Percentiles rank a stretch among this genome's conserved stretches.
phyloP scores from a whole-genome alignment of 2,797 vertebrate genomes.

The Spea hammondii region DNA sequence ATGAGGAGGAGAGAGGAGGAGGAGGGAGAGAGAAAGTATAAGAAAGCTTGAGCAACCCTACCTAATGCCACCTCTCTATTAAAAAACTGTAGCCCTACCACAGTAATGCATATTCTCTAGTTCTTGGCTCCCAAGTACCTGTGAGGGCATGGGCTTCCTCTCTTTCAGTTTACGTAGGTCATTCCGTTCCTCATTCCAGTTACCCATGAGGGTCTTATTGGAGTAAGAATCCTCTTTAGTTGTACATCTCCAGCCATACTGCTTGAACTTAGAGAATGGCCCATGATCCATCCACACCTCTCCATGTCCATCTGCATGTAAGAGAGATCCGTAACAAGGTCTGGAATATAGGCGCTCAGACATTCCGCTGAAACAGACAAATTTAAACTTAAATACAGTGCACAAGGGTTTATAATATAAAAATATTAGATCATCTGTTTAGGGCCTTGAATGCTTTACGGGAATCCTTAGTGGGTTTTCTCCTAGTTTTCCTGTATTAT shows the following conservation, averaged over 20 bases:
- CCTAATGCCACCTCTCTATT: no score
- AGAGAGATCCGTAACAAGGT: constrained; percentile 50
- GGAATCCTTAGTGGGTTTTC: no score
- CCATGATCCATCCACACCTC: constrained; percentile 61
- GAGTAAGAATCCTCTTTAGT: constrained; percentile 62
- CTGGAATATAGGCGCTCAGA: constrained; percentile 38
- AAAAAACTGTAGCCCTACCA: no score
- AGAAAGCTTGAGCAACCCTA: no score
- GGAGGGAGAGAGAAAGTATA: not conserved
- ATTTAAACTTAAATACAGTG: not conserved
- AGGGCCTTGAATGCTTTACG: no score
- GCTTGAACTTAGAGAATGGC: constrained; percentile 58
- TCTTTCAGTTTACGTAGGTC: constrained; percentile 54
- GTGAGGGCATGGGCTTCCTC: constrained; percentile 60
- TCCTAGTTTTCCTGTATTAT: no score
- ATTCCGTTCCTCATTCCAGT: constrained; percentile 65
- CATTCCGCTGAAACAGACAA: constrained; percentile 26
- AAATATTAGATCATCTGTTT: not conserved
- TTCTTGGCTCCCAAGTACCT: constrained; percentile 50
- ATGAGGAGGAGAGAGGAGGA: not conserved
- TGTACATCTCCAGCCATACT: constrained; percentile 64
- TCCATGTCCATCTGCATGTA: constrained; percentile 58
- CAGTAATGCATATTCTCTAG: no score
- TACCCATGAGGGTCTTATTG: constrained; percentile 56
- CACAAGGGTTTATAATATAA: not conserved